Conservation (phyloP, 2,797 vertebrate species). For the Cirrhinus molitorella region DNA sequence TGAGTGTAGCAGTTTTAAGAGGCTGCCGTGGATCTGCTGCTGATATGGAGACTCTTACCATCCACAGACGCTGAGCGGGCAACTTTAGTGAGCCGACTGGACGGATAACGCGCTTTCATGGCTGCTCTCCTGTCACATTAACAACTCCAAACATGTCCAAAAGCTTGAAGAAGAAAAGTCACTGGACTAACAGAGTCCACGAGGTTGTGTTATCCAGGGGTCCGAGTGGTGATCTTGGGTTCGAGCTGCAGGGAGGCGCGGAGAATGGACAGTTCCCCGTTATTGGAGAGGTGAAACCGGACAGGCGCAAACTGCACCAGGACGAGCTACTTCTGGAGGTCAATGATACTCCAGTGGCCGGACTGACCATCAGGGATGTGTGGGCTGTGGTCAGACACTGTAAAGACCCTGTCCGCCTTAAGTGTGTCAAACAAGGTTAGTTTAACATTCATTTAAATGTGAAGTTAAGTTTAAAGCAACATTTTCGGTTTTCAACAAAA, state of each 20-base stretch:
- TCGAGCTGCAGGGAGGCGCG: constrained; percentile 92
- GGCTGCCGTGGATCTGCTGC: constrained; percentile 71
- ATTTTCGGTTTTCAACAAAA: not conserved
- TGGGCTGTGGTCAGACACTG: constrained; percentile 95
- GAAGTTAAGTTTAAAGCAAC: not conserved
- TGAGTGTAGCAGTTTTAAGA: constrained; percentile 69
- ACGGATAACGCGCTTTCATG: constrained; percentile 54
- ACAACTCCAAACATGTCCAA: constrained; percentile 89
- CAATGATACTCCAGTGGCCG: constrained; percentile 96
- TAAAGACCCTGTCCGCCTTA: constrained; percentile 94
- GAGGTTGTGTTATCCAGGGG: constrained; percentile 90
- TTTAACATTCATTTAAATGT: not conserved
- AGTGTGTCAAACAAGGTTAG: constrained; percentile 96
- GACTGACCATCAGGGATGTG: constrained; percentile 95
- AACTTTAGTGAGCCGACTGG: constrained; percentile 40
- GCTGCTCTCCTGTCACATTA: not conserved
- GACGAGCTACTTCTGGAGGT: constrained; percentile 94
- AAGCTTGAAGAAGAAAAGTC: constrained; percentile 94
- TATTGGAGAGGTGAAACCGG: constrained; percentile 88
- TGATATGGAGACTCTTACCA: constrained; percentile 72
- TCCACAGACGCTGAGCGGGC: constrained; percentile 60
- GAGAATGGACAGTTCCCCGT: constrained; percentile 96
- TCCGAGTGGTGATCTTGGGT: constrained; percentile 87
- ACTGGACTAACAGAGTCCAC: constrained; percentile 98
- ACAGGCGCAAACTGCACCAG: constrained; percentile 78